Conservation (phyloP, 2,113 vertebrate species). For the Plectropomus leopardus region DNA sequence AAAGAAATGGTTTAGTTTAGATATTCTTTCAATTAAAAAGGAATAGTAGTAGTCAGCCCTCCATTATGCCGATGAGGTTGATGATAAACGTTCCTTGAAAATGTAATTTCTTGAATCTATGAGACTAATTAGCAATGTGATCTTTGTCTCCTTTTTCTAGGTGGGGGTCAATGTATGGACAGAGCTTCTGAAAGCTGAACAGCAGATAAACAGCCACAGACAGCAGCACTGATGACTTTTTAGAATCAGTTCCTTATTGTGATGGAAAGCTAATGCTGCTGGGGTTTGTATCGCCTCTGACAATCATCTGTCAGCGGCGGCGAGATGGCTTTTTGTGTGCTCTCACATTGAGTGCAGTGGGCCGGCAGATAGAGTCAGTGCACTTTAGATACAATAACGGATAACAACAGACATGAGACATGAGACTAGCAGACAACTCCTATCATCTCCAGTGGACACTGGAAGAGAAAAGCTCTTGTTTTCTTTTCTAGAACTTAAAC, state of each 20-base stretch:
- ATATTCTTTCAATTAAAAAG: neutral
- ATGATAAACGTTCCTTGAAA: neutral
- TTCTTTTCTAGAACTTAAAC: neutral
- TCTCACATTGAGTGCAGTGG: neutral
- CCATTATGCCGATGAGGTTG: neutral
- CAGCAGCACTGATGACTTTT: constrained; percentile 44
- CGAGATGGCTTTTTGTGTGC: constrained; percentile 44
- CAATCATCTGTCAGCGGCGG: constrained; percentile 54
- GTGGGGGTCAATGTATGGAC: neutral
- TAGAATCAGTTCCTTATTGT: constrained; percentile 64
- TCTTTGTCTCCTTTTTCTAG: neutral
- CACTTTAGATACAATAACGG: constrained; percentile 42
- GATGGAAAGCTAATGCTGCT: constrained; percentile 24
- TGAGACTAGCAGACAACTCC: neutral
- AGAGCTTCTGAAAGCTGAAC: too few species aligned
- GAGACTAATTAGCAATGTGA: neutral
- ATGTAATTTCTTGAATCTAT: neutral
- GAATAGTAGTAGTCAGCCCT: too few species aligned
- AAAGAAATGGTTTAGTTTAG: too few species aligned
- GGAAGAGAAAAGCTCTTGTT: neutral
- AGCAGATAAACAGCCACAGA: constrained; percentile 27
- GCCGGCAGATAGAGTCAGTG: neutral
- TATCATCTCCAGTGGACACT: neutral
- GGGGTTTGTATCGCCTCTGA: constrained; percentile 34
- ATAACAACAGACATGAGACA: constrained; percentile 16